phyloP scores from a whole-genome alignment of 2,113 vertebrate genomes.

The Sander lucioperca region DNA sequence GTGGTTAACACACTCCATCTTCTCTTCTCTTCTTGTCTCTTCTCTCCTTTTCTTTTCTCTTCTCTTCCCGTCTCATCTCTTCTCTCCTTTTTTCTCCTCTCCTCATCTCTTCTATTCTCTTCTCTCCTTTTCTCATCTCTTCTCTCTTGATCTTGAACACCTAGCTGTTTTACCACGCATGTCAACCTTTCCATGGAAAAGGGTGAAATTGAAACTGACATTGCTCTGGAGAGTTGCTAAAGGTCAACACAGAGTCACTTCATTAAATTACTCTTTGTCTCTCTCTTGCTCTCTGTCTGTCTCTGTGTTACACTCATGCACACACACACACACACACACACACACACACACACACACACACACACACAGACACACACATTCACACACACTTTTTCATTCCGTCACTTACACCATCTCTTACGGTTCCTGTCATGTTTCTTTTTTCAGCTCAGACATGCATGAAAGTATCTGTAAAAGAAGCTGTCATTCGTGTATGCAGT shows the following conservation, averaged over 20 bases:
- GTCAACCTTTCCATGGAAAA: constrained; percentile 34
- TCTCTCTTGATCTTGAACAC: neutral
- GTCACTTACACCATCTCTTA: neutral
- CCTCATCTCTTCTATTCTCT: no score
- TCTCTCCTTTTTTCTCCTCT: no score
- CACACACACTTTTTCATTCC: neutral
- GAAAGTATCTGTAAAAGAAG: neutral
- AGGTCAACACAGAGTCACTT: constrained; percentile 66
- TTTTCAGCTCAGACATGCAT: constrained; percentile 11
- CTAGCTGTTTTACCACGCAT: constrained; percentile 45
- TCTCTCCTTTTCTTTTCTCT: neutral
- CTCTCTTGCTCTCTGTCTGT: constrained; percentile 26
- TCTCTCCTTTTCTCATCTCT: no score
- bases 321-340: constrained; percentile 15
- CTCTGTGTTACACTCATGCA: neutral
- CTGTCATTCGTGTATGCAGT: no score
- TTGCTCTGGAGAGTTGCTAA: constrained; percentile 56
- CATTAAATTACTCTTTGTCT: constrained; percentile 62
- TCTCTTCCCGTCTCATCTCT: no score
- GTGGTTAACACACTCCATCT: neutral
- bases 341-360: neutral
- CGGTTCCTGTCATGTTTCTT: neutral
- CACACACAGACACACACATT: constrained; percentile 1
- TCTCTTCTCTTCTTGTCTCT: neutral
- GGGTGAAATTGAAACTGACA: constrained; percentile 72